Evolutionary conservation across 1,140 invertebrate genomes (phyloP).

Genomic region (Chionoecetes opilio): DNA sequence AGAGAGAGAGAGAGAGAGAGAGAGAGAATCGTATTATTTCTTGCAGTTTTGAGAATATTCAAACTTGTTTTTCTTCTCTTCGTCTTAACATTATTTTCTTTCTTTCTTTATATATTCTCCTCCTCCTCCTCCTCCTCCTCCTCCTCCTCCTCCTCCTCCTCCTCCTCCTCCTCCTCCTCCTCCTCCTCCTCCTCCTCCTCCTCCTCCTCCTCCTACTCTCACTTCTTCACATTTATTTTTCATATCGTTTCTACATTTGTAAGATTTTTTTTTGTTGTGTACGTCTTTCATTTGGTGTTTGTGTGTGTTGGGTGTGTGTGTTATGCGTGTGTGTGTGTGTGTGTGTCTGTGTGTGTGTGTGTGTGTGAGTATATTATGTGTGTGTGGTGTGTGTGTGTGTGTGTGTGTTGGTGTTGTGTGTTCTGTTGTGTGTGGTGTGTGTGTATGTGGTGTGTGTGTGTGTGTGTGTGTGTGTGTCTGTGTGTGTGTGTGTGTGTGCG

Average conservation of each 20-base stretch:
- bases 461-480: constrained; percentile 27
- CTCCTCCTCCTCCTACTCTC: too few species aligned
- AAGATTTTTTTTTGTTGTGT: too few species aligned
- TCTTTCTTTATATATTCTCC: background rate
- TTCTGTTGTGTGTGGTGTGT: too few species aligned
- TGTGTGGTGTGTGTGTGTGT: constrained; percentile 27
- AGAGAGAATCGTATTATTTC: background rate
- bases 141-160: background rate
- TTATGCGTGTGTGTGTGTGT: constrained; percentile 25
- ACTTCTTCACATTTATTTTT: too few species aligned
- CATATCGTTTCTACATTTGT: too few species aligned
- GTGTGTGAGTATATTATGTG: background rate
- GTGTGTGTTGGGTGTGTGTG: constrained; percentile 12
- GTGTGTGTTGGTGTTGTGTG: background rate
- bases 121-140: background rate
- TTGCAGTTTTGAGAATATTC: background rate
- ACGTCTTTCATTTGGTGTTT: too few species aligned
- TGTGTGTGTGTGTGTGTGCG: constrained; percentile 25
- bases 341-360: too few species aligned
- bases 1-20: constrained; percentile 11
- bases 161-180: background rate
- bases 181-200: background rate
- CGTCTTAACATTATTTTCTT: background rate
- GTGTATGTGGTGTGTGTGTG: constrained; percentile 16
- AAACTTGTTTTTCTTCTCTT: background rate